phyloP scores from a whole-genome alignment of 2,113 vertebrate species.

The Potamarius usumacintae region DNA sequence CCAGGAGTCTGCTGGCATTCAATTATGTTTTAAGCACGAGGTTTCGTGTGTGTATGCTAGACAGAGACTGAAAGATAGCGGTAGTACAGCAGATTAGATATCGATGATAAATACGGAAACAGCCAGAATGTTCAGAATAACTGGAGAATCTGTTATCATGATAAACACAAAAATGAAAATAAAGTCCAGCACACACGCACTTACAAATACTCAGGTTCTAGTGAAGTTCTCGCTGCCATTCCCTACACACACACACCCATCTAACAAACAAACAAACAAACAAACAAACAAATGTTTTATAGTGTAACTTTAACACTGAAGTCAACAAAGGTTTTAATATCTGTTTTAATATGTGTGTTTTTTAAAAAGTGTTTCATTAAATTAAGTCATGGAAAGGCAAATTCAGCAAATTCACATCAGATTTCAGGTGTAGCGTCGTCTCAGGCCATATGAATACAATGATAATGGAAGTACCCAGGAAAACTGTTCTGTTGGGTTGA shows the following conservation, averaged over 20 bases:
- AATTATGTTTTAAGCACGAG: background rate
- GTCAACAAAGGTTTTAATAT: background rate
- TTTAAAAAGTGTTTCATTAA: background rate
- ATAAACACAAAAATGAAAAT: slow-evolving; percentile 37
- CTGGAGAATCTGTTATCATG: slow-evolving; percentile 40
- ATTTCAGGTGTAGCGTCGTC: background rate
- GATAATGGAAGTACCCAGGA: background rate
- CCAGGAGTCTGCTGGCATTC: slow-evolving; percentile 6
- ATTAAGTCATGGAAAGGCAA: background rate
- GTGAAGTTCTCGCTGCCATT: background rate
- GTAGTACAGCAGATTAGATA: slow-evolving; percentile 52
- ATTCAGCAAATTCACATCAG: background rate
- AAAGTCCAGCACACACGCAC: slow-evolving; percentile 8
- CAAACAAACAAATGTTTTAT: background rate
- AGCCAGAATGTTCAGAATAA: slow-evolving; percentile 28
- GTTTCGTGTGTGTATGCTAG: slow-evolving; percentile 8
- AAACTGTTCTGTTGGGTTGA: background rate
- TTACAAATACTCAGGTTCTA: background rate
- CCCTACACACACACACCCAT: background rate
- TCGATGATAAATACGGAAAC: slow-evolving; percentile 42
- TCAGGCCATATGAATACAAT: background rate
- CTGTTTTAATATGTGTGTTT: background rate
- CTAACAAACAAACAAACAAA: background rate
- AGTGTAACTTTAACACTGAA: background rate
- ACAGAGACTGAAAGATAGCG: slow-evolving; percentile 40